phyloP scores from a whole-genome alignment of 2,888 invertebrate species.

The Tetramorium bicarinatum region DNA sequence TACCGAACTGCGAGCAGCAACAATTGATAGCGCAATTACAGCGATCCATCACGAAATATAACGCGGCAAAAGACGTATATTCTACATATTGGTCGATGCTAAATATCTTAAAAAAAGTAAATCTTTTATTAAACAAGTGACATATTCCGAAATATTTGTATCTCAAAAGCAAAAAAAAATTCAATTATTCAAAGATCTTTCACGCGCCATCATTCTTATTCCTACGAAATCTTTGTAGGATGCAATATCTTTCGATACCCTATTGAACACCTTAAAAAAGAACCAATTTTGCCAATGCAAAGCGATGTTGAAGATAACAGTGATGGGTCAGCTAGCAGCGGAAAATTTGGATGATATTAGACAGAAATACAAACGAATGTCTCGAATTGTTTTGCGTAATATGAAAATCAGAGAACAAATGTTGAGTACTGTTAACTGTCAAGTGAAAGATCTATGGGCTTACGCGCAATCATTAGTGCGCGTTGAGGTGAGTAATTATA shows the following conservation, averaged over 20 bases:
- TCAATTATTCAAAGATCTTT: neutral
- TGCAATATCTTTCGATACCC: constrained; percentile 89
- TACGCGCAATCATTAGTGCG: constrained; percentile 86
- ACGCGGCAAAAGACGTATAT: constrained; percentile 89
- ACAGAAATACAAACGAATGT: constrained; percentile 88
- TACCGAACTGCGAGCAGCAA: constrained; percentile 63
- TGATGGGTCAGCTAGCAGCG: constrained; percentile 90
- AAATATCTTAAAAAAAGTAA: constrained; percentile 86
- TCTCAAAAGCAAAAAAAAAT: neutral
- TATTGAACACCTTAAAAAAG: constrained; percentile 88
- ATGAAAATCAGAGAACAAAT: constrained; percentile 89
- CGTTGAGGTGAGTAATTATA: constrained; percentile 62
- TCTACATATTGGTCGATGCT: constrained; percentile 89
- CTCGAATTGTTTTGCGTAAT: constrained; percentile 89
- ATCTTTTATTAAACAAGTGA: constrained; percentile 1
- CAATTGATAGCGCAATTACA: constrained; percentile 87
- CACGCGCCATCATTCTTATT: neutral
- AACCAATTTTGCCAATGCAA: constrained; percentile 89
- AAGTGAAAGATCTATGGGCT: constrained; percentile 85
- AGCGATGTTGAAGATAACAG: constrained; percentile 89
- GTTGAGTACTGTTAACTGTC: constrained; percentile 87
- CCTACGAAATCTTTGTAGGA: constrained; percentile 86
- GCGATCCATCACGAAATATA: constrained; percentile 89
- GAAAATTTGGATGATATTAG: constrained; percentile 90
- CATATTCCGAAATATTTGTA: neutral